Base-by-base conservation (phyloP, 2,888 invertebrate genomes). In the Eupithecia subumbrata region DNA sequence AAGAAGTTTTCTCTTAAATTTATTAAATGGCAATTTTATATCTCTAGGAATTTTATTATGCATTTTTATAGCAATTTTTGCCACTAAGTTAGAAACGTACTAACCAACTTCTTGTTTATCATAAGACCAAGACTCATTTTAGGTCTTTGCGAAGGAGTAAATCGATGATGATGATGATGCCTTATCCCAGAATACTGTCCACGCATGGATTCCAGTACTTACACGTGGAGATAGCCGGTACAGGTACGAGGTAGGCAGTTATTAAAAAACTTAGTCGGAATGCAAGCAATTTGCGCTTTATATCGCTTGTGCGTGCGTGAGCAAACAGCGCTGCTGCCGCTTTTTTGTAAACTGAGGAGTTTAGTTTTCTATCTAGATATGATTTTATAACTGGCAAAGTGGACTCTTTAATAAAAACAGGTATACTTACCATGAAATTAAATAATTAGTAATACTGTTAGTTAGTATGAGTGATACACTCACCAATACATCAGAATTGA, bases 231-330 rank as follows among this genome's bases (percentile, higher is more conserved):
- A 60, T 22, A 25, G 22, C n/a, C 64, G 18, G 34, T 14, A 9
- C 68, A 43, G 43, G 18, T n/a, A 40, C n/a, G 70, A 78, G 72
- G 73, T 77, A 72, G 72, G 73, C 73, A 66, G 71, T 71, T 81
- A 80, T 81, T 79, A 79, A 79, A 79, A 79, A 81, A 81, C 80
- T 81, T 79, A 80, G 75, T 75, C 45, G 34, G 68, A 69, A 75
- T 77, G 73, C 60, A 18, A 40, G 52, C 63, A 48, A 72, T 77
- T n/a, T 52, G 16, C 45, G 69, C 9, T 71, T 14, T 11, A 22
- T 8, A 67, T 12, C 2, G 40, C 40, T 1, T 40, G 40, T 37
- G 37, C 66, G 66, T 12, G 64, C 66, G 66, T 12, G 64, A 18
- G 66, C 40, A 34, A 34, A 40, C n/a, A 67, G n/a, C n/a, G n/a